Evolutionary conservation across 1,140 invertebrate species (phyloP).

Genomic region (Matsumurasca onukii): DNA sequence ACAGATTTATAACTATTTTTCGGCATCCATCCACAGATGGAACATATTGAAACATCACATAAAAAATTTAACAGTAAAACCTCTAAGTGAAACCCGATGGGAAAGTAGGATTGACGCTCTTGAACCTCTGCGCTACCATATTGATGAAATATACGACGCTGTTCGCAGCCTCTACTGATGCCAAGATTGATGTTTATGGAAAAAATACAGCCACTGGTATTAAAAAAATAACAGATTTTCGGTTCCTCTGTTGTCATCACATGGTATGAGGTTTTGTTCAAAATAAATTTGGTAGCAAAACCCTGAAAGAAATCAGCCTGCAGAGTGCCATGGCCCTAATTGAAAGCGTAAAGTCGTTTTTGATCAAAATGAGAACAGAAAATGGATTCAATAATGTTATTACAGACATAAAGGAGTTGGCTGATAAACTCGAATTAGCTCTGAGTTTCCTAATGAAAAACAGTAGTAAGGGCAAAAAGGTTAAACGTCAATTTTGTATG

Average conservation of each 20-base stretch:
- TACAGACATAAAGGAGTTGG: conserved; percentile 27
- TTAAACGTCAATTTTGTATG: conserved; percentile 23
- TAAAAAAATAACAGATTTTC: conserved; percentile 22
- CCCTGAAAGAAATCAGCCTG: conserved; percentile 13
- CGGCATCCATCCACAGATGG: neutral
- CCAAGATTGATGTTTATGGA: neutral
- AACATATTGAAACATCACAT: neutral
- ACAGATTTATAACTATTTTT: neutral
- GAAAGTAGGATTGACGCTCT: conserved; percentile 12
- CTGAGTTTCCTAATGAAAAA: conserved; percentile 22
- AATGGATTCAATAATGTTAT: conserved; percentile 27
- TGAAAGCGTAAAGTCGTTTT: conserved; percentile 14
- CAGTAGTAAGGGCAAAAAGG: too few relatives aligned
- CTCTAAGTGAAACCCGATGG: conserved; percentile 11
- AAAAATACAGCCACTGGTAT: conserved; percentile 3
- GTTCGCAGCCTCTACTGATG: neutral
- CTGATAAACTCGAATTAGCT: conserved; percentile 27
- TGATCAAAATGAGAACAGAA: conserved; percentile 24
- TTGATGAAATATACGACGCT: conserved; percentile 18
- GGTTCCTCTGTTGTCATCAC: conserved; percentile 26
- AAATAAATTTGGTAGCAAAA: conserved; percentile 32
- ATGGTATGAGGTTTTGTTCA: conserved; percentile 29
- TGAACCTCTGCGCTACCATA: neutral
- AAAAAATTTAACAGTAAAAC: neutral
- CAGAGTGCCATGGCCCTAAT: neutral